phyloP scores from a whole-genome alignment of 2,888 invertebrate species.

The Drosophila melanosoma region DNA sequence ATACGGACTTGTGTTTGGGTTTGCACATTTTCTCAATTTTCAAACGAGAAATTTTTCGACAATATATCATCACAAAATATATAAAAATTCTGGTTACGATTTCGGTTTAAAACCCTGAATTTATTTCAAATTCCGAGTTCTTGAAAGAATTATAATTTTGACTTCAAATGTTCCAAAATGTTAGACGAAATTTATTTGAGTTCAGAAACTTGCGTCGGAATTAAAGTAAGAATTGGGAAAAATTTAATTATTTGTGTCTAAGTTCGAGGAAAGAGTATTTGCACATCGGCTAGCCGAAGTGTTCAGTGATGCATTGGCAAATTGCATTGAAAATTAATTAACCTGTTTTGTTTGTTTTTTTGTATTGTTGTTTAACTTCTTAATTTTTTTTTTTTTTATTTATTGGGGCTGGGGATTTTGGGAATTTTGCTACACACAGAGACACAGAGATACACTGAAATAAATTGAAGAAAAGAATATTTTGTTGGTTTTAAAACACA shows the following conservation, averaged over 20 bases:
- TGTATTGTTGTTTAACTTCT: constrained; percentile 27
- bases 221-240: neutral
- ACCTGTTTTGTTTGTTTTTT: constrained; percentile 21
- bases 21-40: neutral
- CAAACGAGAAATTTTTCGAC: neutral
- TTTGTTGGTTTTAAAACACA: constrained; percentile 62
- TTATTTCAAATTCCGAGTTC: neutral
- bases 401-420: constrained; percentile 53
- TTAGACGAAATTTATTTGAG: neutral
- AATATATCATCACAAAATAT: neutral
- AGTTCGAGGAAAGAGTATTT: constrained; percentile 19
- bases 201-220: neutral
- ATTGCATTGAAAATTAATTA: constrained; percentile 4
- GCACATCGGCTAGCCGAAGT: constrained; percentile 42
- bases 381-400: constrained; percentile 25
- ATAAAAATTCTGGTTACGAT: neutral
- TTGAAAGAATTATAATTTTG: neutral
- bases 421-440: constrained; percentile 74
- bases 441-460: constrained; percentile 80
- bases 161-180: neutral
- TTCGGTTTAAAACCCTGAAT: neutral
- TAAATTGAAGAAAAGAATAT: constrained; percentile 75
- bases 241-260: neutral
- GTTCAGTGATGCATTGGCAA: neutral
- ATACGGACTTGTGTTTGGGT: neutral